Conservation (phyloP, 2,797 vertebrate species). For the Dryobates pubescens region DNA sequence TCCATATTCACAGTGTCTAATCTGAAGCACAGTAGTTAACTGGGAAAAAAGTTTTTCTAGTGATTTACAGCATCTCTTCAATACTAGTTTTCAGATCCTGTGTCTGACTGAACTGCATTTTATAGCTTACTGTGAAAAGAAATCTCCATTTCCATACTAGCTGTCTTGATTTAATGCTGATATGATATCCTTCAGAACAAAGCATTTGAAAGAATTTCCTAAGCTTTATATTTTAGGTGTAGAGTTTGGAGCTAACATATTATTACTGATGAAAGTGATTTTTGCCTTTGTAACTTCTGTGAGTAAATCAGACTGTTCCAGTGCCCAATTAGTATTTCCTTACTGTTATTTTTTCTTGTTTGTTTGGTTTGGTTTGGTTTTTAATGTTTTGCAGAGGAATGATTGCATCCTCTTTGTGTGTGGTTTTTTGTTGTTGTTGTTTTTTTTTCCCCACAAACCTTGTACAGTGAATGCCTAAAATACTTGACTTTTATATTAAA, state of each 20-base stretch:
- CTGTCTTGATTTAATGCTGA: slow-evolving; percentile 63
- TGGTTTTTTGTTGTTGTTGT: no score
- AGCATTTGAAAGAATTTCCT: slow-evolving; percentile 57
- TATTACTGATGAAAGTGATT: slow-evolving; percentile 38
- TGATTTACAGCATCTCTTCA: slow-evolving; percentile 28
- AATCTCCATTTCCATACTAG: slow-evolving; percentile 33
- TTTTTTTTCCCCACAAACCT: background rate
- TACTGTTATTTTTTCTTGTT: background rate
- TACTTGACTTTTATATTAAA: background rate
- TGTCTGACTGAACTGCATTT: slow-evolving; percentile 34
- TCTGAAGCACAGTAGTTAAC: background rate
- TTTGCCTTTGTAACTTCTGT: slow-evolving; percentile 38
- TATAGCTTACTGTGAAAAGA: slow-evolving; percentile 53
- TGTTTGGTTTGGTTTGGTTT: background rate
- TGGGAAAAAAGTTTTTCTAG: background rate
- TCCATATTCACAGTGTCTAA: background rate
- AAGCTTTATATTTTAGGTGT: slow-evolving; percentile 61
- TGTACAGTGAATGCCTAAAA: background rate
- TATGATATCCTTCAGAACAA: slow-evolving; percentile 57
- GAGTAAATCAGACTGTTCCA: background rate
- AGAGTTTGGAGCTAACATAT: slow-evolving; percentile 39
- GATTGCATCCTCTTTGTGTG: background rate
- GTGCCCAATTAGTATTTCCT: background rate
- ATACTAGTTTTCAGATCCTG: slow-evolving; percentile 21
- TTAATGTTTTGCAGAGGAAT: background rate